Conservation (phyloP, 2,888 invertebrate species). For the Eupithecia subumbrata region DNA sequence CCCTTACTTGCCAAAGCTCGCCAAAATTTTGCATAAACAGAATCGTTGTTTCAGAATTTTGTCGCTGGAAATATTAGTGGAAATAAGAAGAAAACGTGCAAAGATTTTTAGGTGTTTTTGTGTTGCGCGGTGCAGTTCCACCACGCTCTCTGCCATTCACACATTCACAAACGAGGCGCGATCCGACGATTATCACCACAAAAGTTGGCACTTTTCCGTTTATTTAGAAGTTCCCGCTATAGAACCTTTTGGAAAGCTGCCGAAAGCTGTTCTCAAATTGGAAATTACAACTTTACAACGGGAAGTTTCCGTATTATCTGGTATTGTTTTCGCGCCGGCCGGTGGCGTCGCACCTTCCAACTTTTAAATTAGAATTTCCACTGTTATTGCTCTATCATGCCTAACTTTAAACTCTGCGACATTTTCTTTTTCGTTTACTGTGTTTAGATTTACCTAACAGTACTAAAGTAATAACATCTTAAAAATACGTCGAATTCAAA, state of each 20-base stretch:
- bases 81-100: background rate
- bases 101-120: background rate
- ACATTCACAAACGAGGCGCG: background rate
- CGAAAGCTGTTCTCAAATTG: slow-evolving; percentile 40
- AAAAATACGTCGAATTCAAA: slow-evolving; percentile 18
- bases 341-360: slow-evolving; percentile 39
- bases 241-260: slow-evolving; percentile 38
- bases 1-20: slow-evolving; percentile 3
- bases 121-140: background rate
- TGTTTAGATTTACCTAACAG: background rate
- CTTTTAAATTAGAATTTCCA: slow-evolving; percentile 42
- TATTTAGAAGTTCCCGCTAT: slow-evolving; percentile 37
- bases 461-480: slow-evolving; percentile 8
- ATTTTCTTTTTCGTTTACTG: slow-evolving; percentile 10
- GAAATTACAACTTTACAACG: slow-evolving; percentile 42
- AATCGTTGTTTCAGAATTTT: slow-evolving; percentile 3
- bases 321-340: slow-evolving; percentile 40
- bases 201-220: slow-evolving; percentile 34
- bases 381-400: slow-evolving; percentile 35
- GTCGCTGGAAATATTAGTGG: background rate
- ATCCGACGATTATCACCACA: slow-evolving; percentile 19
- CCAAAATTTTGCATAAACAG: background rate
- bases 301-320: slow-evolving; percentile 41
- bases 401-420: slow-evolving; percentile 9
- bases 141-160: background rate